A percentile compares a stretch with the other conserved stretches of the same genome.
Evolutionary conservation across 2,888 invertebrate genomes (phyloP).

Genomic region (Andricus curvator): DNA sequence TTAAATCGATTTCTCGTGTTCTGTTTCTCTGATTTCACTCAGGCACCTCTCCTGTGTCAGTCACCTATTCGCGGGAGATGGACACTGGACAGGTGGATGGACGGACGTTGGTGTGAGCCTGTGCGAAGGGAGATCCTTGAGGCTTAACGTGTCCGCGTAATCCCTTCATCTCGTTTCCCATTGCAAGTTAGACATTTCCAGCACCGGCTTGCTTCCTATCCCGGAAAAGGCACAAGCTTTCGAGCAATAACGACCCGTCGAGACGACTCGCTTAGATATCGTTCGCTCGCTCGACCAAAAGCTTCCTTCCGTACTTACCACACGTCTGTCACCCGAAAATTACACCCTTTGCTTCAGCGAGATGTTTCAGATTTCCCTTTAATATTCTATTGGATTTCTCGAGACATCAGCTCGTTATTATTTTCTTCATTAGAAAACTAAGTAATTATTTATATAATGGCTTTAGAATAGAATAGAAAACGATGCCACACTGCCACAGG

Average conservation of each 20-base stretch:
- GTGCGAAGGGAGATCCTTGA: constrained; percentile 67
- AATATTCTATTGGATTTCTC: not conserved
- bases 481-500: no score
- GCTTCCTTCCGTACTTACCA: constrained; percentile 26
- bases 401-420: no score
- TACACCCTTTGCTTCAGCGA: not conserved
- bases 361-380: not conserved
- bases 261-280: constrained; percentile 33
- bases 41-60: constrained; percentile 55
- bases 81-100: constrained; percentile 60
- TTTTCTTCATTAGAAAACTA: no score
- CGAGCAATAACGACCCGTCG: constrained; percentile 47
- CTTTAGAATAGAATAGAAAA: no score
- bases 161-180: constrained; percentile 74
- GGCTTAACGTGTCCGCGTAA: constrained; percentile 74
- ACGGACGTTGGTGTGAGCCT: constrained; percentile 62
- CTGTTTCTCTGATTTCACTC: constrained; percentile 44
- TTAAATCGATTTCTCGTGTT: constrained; percentile 10
- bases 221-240: constrained; percentile 36
- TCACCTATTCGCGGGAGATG: constrained; percentile 61
- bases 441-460: no score
- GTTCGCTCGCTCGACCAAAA: constrained; percentile 36
- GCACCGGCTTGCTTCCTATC: constrained; percentile 50
- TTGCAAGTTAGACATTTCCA: constrained; percentile 65
- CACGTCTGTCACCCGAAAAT: constrained; percentile 26